Base-by-base conservation (phyloP, 2,113 vertebrate genomes). In the Lophura nycthemera region DNA sequence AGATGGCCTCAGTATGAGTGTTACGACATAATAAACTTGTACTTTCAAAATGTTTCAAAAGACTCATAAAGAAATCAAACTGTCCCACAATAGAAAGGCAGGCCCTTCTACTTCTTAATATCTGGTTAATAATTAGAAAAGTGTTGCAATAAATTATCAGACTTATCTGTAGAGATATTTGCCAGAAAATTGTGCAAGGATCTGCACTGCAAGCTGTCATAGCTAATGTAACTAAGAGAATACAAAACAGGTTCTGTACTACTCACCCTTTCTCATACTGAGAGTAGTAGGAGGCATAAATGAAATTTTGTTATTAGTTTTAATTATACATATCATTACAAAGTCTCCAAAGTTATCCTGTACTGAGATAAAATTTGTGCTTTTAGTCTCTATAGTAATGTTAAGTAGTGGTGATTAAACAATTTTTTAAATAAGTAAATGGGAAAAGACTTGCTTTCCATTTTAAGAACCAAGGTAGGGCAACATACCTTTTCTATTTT, bases 201-300 rank as follows among this genome's bases (percentile, higher is more conserved):
- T 87, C 74, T 90, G 73, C 50, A 57, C 70, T 96, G 59, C 36
- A 66, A 73, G 22, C 85, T 81, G 29, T 92, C 42, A 16, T 43
- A 17, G 63, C 79, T 95, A 66, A 52, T 22, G 2, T 29, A 50
- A 70, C 47, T 36, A 67, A 67, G 42, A 75, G 61, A 87, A 83
- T 66, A 47, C 36, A 71, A 71, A 92, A 38, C 40, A 83, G 10
- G 63, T 85, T 79, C 74, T 87, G 32, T 84, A 24, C 57, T 69
- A 42, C 74, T 83, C 79, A 63, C n/a, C 74, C 45, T 70, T 93
- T 76, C 43, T 82, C 19, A 32, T 79, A 64, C 6, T 15, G 73
- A 66, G 89, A 65, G 21, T 65, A 87, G 82, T 73, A 92, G 84
- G 88, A 95, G 78, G 59, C 74, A 89, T 92, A 94, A 92, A 69